Conservation (phyloP, 2,113 vertebrate genomes). For the Leptobrachium leishanense region DNA sequence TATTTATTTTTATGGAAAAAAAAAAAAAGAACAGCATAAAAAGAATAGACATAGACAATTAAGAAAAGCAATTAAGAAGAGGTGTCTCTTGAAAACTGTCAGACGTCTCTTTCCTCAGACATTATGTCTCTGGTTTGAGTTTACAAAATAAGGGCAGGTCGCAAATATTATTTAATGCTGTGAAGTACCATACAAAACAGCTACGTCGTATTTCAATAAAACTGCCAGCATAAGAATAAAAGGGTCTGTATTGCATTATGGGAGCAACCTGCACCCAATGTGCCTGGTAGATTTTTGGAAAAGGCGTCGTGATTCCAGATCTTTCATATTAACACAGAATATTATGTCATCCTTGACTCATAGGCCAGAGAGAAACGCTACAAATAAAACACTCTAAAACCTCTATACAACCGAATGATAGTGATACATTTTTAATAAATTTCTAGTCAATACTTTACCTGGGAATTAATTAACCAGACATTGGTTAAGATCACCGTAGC, state of each 20-base stretch:
- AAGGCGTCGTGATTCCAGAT: too few species aligned
- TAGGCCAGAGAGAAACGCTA: too few species aligned
- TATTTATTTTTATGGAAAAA: slow-evolving; percentile 21
- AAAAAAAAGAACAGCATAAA: slow-evolving; percentile 46
- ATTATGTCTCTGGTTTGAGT: slow-evolving; percentile 53
- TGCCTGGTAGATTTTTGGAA: slow-evolving; percentile 40
- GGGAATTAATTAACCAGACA: too few species aligned
- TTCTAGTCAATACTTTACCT: too few species aligned
- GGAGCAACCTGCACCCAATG: slow-evolving; percentile 53
- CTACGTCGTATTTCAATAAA: slow-evolving; percentile 63
- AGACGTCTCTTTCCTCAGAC: slow-evolving; percentile 61
- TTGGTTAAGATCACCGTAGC: too few species aligned
- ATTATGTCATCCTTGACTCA: too few species aligned
- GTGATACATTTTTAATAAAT: too few species aligned
- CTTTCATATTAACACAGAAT: too few species aligned
- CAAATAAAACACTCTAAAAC: too few species aligned
- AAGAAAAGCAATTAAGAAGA: slow-evolving; percentile 59
- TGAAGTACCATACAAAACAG: slow-evolving; percentile 58
- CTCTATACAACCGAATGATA: too few species aligned
- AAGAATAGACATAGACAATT: slow-evolving; percentile 54
- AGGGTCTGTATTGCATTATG: slow-evolving; percentile 63
- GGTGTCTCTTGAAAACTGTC: slow-evolving; percentile 61
- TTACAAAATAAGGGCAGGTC: slow-evolving; percentile 62
- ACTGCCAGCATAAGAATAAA: slow-evolving; percentile 63
- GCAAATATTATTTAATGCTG: slow-evolving; percentile 66